Base-by-base conservation (phyloP, 23 tunicate species). In the Trididemnum clinides region DNA sequence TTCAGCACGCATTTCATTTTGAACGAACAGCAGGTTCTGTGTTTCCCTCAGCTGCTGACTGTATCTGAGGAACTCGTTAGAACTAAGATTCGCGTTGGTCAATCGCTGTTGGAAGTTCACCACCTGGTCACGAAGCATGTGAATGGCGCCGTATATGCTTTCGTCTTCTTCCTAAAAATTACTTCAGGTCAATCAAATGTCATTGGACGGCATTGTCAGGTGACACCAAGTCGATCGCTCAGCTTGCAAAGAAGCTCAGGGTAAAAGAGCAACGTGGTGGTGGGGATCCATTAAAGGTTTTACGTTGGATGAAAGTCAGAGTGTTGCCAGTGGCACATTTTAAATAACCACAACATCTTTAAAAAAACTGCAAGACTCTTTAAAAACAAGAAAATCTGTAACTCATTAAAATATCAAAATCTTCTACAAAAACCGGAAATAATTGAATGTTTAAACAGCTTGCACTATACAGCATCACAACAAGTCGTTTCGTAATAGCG, bases 131-230 rank as follows among this genome's bases (percentile, higher is more conserved):
- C 90, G 87, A 23, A 85, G 79, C 64, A 64, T 73, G 32, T 81
- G 87, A 44, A 91, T 82, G 10, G 90, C 51, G 44, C 81, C 79
- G 79, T 37, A 80, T 2, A 62, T n/a, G 1, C 65, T 87, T 44
- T 86, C 96, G 38, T 91, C 96, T 65, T 91, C 90, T 33, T 86
- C 89, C 96, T 91, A 82, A 0, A 77, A 18, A 20, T 39, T 39
- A 35, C 26, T 62, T 62, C 27, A 22, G 22, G 39, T 37, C 34
- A 82, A 5, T n/a, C 57, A 58, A 3, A 2, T 23, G 20, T 22
- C 72, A 23, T 22, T 23, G 18, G 32, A 0, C 0, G 49, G 66
- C 54, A 7, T 44, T 44, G 15, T 44, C 54, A 44, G 12, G 54
- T 44, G 54, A 44, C n/a, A n/a, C n/a, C n/a, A n/a, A n/a, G n/a